Evolutionary conservation across 2,797 vertebrate genomes (phyloP).

Genomic region (Esox masquinongy): DNA sequence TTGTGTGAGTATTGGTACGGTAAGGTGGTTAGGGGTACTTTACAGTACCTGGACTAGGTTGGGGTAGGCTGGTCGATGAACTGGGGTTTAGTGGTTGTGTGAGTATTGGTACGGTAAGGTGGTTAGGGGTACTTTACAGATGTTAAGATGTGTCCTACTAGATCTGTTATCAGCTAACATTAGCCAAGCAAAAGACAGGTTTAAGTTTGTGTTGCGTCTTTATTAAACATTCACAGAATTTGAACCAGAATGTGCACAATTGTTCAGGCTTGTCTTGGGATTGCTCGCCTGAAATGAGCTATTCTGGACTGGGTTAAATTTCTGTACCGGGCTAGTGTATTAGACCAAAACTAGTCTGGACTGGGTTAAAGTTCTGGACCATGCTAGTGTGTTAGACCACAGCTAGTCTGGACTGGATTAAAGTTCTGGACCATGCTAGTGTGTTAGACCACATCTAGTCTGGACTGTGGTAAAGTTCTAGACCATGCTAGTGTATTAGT

Average conservation of each 20-base stretch:
- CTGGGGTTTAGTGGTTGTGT: not conserved
- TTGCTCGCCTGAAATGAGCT: not conserved
- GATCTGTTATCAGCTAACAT: not conserved
- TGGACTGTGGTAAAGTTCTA: too few relatives aligned
- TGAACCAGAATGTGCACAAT: not conserved
- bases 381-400: not conserved
- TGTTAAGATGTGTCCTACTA: not conserved
- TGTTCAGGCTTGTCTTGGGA: not conserved
- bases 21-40: not conserved
- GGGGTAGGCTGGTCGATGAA: not conserved
- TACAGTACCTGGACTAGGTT: not conserved
- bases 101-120: not conserved
- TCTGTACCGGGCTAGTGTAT: not conserved
- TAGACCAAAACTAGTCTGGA: not conserved
- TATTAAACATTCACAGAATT: not conserved
- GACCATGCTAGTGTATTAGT: not conserved
- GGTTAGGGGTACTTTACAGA: not conserved
- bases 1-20: not conserved
- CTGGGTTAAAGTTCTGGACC: not conserved
- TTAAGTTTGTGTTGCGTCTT: not conserved
- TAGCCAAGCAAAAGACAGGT: not conserved
- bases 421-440: not conserved
- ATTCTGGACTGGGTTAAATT: not conserved
- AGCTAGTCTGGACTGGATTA: not conserved
- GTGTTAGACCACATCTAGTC: not conserved